Percentiles rank a stretch among this genome's conserved stretches.
Evolutionary conservation across 2,888 invertebrate genomes (phyloP).

Genomic region (Corythucha ciliata): DNA sequence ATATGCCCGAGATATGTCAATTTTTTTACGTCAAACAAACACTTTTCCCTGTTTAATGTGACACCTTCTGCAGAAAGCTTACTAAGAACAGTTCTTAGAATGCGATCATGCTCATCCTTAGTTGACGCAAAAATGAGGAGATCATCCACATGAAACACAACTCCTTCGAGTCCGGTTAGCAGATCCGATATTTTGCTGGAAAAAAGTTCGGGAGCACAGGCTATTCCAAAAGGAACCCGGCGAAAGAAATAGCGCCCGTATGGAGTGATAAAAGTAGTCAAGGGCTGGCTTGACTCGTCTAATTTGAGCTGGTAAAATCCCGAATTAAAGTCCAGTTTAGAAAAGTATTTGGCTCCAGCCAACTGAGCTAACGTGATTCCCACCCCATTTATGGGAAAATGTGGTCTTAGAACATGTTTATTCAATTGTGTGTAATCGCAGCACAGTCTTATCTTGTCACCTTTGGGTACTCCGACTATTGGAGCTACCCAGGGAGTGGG

Average conservation of each 20-base stretch:
- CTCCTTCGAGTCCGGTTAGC: constrained; percentile 24
- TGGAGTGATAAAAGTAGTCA: constrained; percentile 33
- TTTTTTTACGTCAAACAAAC: too few relatives aligned
- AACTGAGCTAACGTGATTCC: constrained; percentile 14
- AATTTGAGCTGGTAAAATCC: constrained; percentile 34
- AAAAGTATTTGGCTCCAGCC: constrained; percentile 30
- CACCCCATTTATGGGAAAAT: constrained; percentile 11
- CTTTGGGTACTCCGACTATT: too few relatives aligned
- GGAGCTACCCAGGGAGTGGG: too few relatives aligned
- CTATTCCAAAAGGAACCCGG: constrained; percentile 34
- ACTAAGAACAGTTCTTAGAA: constrained; percentile 4
- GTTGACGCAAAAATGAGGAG: constrained; percentile 18
- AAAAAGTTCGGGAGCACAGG: constrained; percentile 28
- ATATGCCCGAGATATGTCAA: constrained; percentile 33
- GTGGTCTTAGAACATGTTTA: constrained; percentile 14
- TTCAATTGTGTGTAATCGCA: constrained; percentile 17
- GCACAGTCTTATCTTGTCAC: constrained; percentile 7
- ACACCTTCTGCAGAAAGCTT: constrained; percentile 11
- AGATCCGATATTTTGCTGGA: constrained; percentile 24
- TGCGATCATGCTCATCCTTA: constrained; percentile 17
- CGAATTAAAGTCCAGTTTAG: constrained; percentile 34
- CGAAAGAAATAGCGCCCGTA: constrained; percentile 33
- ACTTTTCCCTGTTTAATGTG: too few relatives aligned
- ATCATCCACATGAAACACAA: constrained; percentile 27
- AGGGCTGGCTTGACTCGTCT: constrained; percentile 28